Conservation (phyloP, 2,888 invertebrate genomes). For the Eupithecia dodoneata region DNA sequence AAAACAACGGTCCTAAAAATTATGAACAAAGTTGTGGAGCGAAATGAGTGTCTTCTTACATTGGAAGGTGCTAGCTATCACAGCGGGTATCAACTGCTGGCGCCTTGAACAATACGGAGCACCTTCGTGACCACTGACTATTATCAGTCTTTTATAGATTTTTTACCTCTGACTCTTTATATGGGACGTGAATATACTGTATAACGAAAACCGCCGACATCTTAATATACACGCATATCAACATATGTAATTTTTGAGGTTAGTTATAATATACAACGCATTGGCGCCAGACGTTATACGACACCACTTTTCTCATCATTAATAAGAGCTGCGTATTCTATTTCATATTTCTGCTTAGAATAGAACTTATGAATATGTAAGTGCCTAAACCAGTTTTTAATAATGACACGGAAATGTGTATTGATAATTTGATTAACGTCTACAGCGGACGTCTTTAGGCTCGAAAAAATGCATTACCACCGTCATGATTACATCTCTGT, state of each 20-base stretch:
- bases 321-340: slow-evolving; percentile 36
- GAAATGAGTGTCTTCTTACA: slow-evolving; percentile 52
- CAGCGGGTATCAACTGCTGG: slow-evolving; percentile 77
- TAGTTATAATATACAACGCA: slow-evolving; percentile 49
- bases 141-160: slow-evolving; percentile 76
- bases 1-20: slow-evolving; percentile 43
- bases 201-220: slow-evolving; percentile 67
- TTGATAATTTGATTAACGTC: slow-evolving; percentile 78
- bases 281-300: slow-evolving; percentile 43
- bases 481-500: slow-evolving; percentile 76
- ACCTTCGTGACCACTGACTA: slow-evolving; percentile 78
- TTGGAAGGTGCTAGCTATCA: slow-evolving; percentile 64
- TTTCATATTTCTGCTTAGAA: slow-evolving; percentile 42
- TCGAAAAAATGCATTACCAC: slow-evolving; percentile 79
- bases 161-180: slow-evolving; percentile 67
- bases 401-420: slow-evolving; percentile 74
- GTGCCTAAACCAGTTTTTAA: slow-evolving; percentile 70
- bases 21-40: slow-evolving; percentile 36
- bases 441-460: slow-evolving; percentile 67
- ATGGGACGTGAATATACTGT: slow-evolving; percentile 71
- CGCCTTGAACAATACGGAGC: slow-evolving; percentile 70
- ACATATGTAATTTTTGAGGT: slow-evolving; percentile 62
- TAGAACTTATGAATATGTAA: slow-evolving; percentile 38
- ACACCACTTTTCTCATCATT: slow-evolving; percentile 41
- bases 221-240: slow-evolving; percentile 66